These are phyloP conservation scores for Fragum sueziense DNA, from an alignment of 2,888 invertebrate genomes.

Conservation along the genomic window DNA sequence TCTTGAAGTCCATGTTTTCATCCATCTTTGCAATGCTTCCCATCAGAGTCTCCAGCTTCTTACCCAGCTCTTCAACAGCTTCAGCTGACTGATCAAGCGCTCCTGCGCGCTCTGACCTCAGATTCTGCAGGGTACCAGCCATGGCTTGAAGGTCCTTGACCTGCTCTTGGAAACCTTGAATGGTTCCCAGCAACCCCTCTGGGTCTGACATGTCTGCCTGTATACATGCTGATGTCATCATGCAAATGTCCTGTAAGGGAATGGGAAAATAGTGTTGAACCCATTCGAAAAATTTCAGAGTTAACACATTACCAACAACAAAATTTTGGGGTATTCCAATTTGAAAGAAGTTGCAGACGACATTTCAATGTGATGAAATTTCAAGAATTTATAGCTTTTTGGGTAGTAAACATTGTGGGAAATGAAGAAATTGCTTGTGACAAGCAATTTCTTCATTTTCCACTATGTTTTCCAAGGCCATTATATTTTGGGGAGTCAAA, in stretches of 20 bases:
- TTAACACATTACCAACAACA: no score
- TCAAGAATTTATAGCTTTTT: no score
- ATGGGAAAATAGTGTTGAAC: no score
- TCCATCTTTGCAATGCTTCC: conserved; percentile 20
- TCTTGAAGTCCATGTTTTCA: conserved; percentile 4
- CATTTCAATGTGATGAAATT: no score
- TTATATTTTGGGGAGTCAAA: no score
- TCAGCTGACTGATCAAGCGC: neutral
- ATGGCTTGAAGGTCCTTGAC: conserved; percentile 27
- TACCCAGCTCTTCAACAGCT: conserved; percentile 8
- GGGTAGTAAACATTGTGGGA: no score
- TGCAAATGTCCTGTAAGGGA: neutral
- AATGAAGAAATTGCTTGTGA: no score
- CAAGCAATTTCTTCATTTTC: no score
- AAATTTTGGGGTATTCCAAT: no score
- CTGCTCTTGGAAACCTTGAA: conserved; percentile 36
- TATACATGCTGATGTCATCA: conserved; percentile 36
- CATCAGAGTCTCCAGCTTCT: conserved; percentile 34
- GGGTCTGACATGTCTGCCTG: conserved; percentile 51
- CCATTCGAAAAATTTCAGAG: no score
- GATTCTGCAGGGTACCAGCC: conserved; percentile 2
- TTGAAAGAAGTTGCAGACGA: no score
- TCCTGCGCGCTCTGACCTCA: neutral
- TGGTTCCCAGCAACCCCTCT: conserved; percentile 50
- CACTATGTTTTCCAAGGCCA: no score